A percentile compares a stretch with the other conserved stretches of the same genome.
These are phyloP conservation scores for Brachypterus glaber DNA, from an alignment of 2,888 invertebrate species.

Conservation along the genomic window DNA sequence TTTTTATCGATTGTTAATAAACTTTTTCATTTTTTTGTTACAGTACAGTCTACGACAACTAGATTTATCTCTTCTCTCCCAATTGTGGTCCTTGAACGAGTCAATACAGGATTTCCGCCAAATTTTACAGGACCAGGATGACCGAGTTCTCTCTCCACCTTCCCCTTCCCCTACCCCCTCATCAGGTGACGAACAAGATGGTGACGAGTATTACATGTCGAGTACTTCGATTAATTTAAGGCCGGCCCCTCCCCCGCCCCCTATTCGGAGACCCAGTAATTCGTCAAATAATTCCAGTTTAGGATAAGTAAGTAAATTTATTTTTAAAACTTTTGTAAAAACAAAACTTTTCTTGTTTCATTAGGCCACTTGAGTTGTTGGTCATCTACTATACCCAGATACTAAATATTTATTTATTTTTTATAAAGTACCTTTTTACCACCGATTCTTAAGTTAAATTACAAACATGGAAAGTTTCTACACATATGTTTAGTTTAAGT, in stretches of 20 bases:
- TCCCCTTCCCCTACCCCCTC: conserved; percentile 48
- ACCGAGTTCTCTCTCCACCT: conserved; percentile 42
- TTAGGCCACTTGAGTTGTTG: too few species aligned
- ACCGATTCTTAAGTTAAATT: too few species aligned
- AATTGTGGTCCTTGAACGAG: conserved; percentile 87
- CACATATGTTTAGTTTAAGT: too few species aligned
- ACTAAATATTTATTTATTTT: too few species aligned
- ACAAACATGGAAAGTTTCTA: too few species aligned
- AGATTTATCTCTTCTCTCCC: conserved; percentile 80
- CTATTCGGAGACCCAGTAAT: conserved; percentile 24
- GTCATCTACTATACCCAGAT: too few species aligned
- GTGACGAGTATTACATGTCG: conserved; percentile 31
- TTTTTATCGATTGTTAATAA: too few species aligned
- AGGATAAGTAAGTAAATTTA: too few species aligned
- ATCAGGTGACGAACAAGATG: conserved; percentile 39
- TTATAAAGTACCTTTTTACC: too few species aligned
- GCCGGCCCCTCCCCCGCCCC: conserved; percentile 41
- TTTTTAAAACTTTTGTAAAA: too few species aligned
- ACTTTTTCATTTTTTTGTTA: conserved; percentile 40
- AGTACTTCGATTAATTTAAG: conserved; percentile 35
- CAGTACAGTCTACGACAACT: conserved; percentile 83
- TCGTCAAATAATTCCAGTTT: conserved; percentile 24
- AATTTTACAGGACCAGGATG: conserved; percentile 49
- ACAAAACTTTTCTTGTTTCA: too few species aligned
- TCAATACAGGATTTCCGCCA: conserved; percentile 82